Percentiles rank a stretch among this genome's conserved stretches.
These are phyloP conservation scores for Diorhabda sublineata DNA, from an alignment of 1,140 invertebrate species.

Conservation along the genomic window DNA sequence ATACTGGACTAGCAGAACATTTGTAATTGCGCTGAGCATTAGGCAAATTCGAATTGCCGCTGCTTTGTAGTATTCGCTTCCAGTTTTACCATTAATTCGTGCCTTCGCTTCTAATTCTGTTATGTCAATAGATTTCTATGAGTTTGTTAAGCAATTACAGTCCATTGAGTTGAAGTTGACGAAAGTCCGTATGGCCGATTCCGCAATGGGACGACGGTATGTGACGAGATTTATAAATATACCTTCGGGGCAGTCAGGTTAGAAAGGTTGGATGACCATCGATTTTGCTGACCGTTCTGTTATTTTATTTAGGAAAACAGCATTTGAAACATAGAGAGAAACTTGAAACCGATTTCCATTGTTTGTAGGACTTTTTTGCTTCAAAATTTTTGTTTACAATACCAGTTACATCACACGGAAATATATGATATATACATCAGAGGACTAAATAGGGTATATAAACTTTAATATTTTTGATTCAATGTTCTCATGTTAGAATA, in stretches of 20 bases:
- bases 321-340: too few relatives aligned
- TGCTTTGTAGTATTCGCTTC: constrained; percentile 5
- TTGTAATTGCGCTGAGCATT: constrained; percentile 8
- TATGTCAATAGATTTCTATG: constrained; percentile 9
- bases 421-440: too few relatives aligned
- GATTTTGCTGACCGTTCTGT: background rate
- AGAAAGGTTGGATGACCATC: background rate
- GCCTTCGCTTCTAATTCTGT: constrained; percentile 12
- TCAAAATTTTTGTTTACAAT: too few relatives aligned
- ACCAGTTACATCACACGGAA: too few relatives aligned
- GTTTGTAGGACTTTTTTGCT: too few relatives aligned
- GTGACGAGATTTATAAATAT: constrained; percentile 10
- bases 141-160: constrained; percentile 13
- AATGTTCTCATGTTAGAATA: too few relatives aligned
- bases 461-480: too few relatives aligned
- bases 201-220: background rate
- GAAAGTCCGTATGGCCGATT: background rate
- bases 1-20: background rate
- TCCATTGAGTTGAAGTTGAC: constrained; percentile 12
- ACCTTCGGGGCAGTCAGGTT: background rate
- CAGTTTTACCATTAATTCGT: constrained; percentile 15
- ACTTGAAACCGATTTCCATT: too few relatives aligned
- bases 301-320: too few relatives aligned
- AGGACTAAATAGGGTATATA: too few relatives aligned
- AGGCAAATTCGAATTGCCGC: constrained; percentile 10